Evolutionary conservation across 2,888 invertebrate species (phyloP), one percentile per base, ranked within the genome.

Genomic region (Leucophenga maculata): DNA sequence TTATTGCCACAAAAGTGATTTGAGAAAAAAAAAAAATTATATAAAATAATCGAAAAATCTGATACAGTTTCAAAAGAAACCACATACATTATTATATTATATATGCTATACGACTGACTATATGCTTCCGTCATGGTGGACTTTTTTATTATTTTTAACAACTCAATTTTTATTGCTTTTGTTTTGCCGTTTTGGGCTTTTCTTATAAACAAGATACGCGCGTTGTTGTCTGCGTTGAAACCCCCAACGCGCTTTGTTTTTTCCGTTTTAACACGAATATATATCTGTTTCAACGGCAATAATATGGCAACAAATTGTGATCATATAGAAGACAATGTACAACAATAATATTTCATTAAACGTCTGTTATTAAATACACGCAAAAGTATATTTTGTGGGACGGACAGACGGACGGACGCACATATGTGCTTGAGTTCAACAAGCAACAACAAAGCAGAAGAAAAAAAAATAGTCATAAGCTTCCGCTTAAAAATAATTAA

Each of bases 311-410:
- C 52, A 20, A 18, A 18, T n/a, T 55, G 55, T 55, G 55, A 22
- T 55, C 26, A 55, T 14, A 16, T 16, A 50, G 13, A 3, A 48
- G 18, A 50, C 50, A 39, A 39, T 39, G 39, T 39, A 39, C 39
- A 39, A 39, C 39, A 39, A 39, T 39, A 39, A 39, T 39, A 39
- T 39, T 39, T 39, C 52, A 52, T 18, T 20, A 18, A 52, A 18
- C 52, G 52, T 52, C 18, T 52, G 16, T 55, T 55, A 55, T 55
- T 55, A 55, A 22, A 55, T 14, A 55, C 55, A 55, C 55, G 55
- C 55, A 55, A 55, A 55, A 26, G 26, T 26, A 55, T 55, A 20
- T 55, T 50, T 55, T 55, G 55, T 4, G 16, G 26, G 39, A 26
- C 26, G 26, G 26, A 26, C 26, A 4, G 26, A 26, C 26, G 26